Percentiles rank a stretch among this genome's conserved stretches.
These are phyloP conservation scores for Drosophila demipolita DNA, from an alignment of 2,888 invertebrate genomes.

Conservation along the genomic window DNA sequence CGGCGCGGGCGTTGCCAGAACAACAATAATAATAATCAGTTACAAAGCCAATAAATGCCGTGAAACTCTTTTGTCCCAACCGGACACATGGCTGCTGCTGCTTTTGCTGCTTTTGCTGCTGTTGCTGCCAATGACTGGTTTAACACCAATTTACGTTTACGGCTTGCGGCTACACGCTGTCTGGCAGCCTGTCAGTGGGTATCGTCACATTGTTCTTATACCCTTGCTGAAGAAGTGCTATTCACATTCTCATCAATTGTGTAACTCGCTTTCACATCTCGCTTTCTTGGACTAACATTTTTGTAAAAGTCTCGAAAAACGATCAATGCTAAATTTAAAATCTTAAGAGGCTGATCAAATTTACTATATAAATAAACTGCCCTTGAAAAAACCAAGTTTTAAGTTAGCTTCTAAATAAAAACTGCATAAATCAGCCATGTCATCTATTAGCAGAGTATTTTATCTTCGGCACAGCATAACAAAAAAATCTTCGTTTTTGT, in stretches of 20 bases:
- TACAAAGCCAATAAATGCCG: slow-evolving; percentile 46
- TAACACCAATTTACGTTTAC: slow-evolving; percentile 26
- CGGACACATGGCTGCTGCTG: slow-evolving; percentile 57
- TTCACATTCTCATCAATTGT: neutral
- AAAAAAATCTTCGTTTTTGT: slow-evolving; percentile 19
- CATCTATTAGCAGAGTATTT: slow-evolving; percentile 7
- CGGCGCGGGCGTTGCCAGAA: slow-evolving; percentile 6
- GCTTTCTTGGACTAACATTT: neutral
- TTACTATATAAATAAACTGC: neutral
- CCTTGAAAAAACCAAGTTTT: neutral
- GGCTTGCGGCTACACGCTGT: slow-evolving; percentile 42
- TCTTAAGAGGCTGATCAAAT: neutral
- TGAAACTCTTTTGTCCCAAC: slow-evolving; percentile 71
- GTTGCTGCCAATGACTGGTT: slow-evolving; percentile 60
- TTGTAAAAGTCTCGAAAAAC: neutral
- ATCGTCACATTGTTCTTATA: slow-evolving; percentile 26
- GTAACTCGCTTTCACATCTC: neutral
- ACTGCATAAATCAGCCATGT: neutral
- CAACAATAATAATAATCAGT: slow-evolving; percentile 39
- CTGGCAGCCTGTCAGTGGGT: slow-evolving; percentile 28
- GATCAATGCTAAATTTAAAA: neutral
- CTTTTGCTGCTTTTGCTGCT: neutral
- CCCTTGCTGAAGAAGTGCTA: neutral
- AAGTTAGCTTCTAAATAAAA: neutral
- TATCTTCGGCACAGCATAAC: neutral